phyloP scores from a whole-genome alignment of 2,888 invertebrate species.

The Acrocyrtus sp. region DNA sequence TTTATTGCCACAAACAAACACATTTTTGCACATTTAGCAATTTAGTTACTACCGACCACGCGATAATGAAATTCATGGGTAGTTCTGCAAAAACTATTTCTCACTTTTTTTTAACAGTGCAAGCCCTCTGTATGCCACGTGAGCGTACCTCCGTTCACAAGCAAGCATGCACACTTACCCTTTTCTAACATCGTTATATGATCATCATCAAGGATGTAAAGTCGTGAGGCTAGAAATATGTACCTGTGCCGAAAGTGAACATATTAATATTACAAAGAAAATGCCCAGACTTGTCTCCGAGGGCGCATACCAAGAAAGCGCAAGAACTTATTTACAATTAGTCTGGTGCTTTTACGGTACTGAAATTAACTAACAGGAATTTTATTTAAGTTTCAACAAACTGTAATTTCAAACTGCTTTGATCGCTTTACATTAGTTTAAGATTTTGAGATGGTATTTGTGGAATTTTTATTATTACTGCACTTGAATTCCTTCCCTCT shows the following conservation, averaged over 20 bases:
- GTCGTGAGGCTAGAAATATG: background rate
- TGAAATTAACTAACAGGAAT: too few species aligned
- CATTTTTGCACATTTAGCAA: background rate
- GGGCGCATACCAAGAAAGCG: too few species aligned
- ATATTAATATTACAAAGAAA: background rate
- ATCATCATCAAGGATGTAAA: background rate
- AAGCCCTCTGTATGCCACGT: background rate
- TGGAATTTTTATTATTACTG: too few species aligned
- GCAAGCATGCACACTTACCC: background rate
- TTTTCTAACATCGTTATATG: background rate
- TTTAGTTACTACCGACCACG: background rate
- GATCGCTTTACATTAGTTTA: too few species aligned
- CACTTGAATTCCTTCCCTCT: too few species aligned
- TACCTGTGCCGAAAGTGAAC: background rate
- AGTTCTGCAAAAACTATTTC: background rate
- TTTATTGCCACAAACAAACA: background rate
- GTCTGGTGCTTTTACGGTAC: too few species aligned
- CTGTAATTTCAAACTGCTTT: too few species aligned
- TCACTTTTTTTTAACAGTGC: background rate
- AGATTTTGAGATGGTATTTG: too few species aligned
- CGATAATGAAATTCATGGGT: conserved; percentile 1
- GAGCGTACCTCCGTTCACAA: background rate
- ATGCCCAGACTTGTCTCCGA: background rate
- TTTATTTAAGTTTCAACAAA: too few species aligned
- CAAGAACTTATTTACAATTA: too few species aligned